Evolutionary conservation across 2,888 invertebrate genomes (phyloP), one percentile per base, ranked within the genome.

Genomic region (Parnassius glacialis): DNA sequence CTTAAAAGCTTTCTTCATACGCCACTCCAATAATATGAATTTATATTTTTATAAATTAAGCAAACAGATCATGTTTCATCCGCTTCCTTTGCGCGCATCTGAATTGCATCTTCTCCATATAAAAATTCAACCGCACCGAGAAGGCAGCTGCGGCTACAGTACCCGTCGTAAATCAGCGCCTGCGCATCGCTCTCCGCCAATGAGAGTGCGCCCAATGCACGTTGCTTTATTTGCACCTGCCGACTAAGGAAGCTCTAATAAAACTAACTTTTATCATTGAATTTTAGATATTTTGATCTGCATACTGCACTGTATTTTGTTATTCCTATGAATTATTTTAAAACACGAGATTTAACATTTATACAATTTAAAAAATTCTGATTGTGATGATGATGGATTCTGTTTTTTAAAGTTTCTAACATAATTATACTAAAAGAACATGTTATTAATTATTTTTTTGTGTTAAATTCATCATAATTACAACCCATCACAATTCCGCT

Each of bases 201-300:
- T 73, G 52, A 67, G 65, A 66, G 65, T 62, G 68, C 75, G 66
- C 65, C 70, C 71, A 69, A 70, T 71, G 72, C 72, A 69, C 70
- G 50, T 44, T 68, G 65, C 72, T 75, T 75, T 71, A 74, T 76
- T 76, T 75, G 83, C 89, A 89, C 88, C 89, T 89, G 89, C 83
- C 81, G 69, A 65, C 68, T 76, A 79, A 85, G 87, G 89, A 88
- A 87, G 85, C 59, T 34, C 45, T 62, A 79, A 75, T 80, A 59
- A 59, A 62, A 62, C 57, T 47, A 58, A 54, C 64, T 57, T 50
- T 55, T 44, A 59, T 59, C 55, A 20, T 59, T 52, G 55, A 11
- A 55, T 54, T 12, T 61, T 25, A 52, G 50, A 7, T 51, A 48
- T 61, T 61, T 57, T 12, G 57, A 52, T 53, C 34, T 34, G 34